phyloP scores from a whole-genome alignment of 2,113 vertebrate genomes.

The Gallinago paraguaiae region DNA sequence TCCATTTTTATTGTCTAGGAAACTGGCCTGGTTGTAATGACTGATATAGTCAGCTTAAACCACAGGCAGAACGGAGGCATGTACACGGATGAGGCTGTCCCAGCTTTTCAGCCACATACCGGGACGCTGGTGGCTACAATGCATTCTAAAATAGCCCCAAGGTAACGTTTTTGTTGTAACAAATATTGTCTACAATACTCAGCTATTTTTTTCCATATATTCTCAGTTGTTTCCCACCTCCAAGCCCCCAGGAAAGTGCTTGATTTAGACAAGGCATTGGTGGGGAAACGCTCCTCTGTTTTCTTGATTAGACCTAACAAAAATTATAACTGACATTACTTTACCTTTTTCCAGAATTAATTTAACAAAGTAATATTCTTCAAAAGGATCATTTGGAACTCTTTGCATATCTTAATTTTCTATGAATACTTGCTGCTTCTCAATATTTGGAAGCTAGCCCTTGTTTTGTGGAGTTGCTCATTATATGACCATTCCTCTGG shows the following conservation, averaged over 20 bases:
- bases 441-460: not conserved
- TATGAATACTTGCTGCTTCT: not conserved
- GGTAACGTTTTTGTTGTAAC: conserved; percentile 55
- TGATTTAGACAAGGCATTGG: not conserved
- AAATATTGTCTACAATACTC: rapidly evolving
- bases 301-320: not conserved
- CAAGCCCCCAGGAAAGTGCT: not conserved
- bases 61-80: conserved; percentile 89
- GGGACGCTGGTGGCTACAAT: conserved; percentile 82
- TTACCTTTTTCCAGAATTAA: too few species aligned
- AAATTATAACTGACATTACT: rapidly evolving
- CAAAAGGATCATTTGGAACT: not conserved
- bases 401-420: not conserved
- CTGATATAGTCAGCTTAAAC: conserved; percentile 88
- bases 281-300: not conserved
- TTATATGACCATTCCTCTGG: not conserved
- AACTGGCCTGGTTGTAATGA: conserved; percentile 91
- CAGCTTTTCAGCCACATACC: conserved; percentile 89
- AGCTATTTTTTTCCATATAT: rapidly evolving
- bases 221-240: not conserved
- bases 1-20: conserved; percentile 75
- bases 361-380: not conserved
- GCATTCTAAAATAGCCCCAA: conserved; percentile 74
- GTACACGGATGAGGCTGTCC: conserved; percentile 90
- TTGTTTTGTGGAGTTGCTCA: not conserved